Conservation (phyloP, 2,113 vertebrate species). For the Uropsilus gracilis region DNA sequence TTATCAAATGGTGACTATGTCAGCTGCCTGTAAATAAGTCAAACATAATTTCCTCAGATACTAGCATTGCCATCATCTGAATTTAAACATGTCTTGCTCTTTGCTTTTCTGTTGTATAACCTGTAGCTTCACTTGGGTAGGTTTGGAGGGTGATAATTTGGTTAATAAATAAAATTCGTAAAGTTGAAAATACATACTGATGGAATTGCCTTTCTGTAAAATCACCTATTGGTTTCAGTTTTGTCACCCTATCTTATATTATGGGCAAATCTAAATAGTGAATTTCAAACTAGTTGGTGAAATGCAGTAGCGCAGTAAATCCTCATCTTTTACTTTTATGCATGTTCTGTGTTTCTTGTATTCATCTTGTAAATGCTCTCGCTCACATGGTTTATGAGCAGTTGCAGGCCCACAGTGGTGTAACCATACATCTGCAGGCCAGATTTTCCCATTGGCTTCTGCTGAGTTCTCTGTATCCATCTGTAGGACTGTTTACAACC, state of each 20-base stretch:
- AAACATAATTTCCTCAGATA: neutral
- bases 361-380: constrained; percentile 56
- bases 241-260: neutral
- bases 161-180: neutral
- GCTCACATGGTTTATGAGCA: constrained; percentile 41
- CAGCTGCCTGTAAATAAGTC: neutral
- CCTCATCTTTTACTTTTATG: neutral
- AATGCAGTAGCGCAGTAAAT: neutral
- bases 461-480: constrained; percentile 36
- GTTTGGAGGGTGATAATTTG: neutral
- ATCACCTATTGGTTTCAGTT: neutral
- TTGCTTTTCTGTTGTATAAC: neutral
- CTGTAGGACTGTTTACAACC: constrained; percentile 6
- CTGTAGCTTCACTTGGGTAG: neutral
- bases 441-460: constrained; percentile 52
- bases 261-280: neutral
- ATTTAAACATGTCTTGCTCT: neutral
- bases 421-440: constrained; percentile 49
- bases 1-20: neutral
- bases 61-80: neutral
- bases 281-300: constrained; percentile 47
- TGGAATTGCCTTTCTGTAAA: neutral
- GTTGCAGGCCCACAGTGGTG: neutral
- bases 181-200: neutral
- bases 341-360: constrained; percentile 51